phyloP scores from a whole-genome alignment of 2,888 invertebrate genomes.

The Colletes collaris region DNA sequence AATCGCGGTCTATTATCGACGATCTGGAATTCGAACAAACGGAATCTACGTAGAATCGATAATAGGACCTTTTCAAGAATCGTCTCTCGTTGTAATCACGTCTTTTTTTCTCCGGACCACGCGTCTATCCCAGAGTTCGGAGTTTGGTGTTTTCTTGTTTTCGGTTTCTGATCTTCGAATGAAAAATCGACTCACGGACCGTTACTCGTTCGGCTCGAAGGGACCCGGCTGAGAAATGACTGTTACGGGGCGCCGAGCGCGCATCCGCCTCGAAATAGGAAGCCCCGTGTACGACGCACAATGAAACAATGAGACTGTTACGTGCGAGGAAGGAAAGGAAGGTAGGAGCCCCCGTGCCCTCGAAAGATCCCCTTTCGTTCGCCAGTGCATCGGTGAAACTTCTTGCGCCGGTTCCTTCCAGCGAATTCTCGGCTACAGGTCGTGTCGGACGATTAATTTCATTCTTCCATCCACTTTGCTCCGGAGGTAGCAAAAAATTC shows the following conservation, averaged over 20 bases:
- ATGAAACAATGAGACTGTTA: constrained; percentile 65
- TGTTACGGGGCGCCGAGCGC: constrained; percentile 61
- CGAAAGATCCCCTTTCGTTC: constrained; percentile 41
- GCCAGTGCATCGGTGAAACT: constrained; percentile 11
- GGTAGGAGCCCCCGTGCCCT: constrained; percentile 36
- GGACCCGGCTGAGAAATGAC: constrained; percentile 45
- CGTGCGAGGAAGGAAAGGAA: constrained; percentile 51
- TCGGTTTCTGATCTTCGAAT: constrained; percentile 48
- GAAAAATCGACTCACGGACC: constrained; percentile 67
- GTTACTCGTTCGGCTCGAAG: constrained; percentile 64
- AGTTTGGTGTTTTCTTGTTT: constrained; percentile 3
- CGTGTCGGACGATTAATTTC: too few relatives aligned
- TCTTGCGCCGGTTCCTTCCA: not conserved
- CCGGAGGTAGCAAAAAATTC: too few relatives aligned
- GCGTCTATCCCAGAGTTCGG: too few relatives aligned
- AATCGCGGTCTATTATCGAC: too few relatives aligned
- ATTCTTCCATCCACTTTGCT: too few relatives aligned
- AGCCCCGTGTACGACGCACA: constrained; percentile 48
- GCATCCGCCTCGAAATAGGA: constrained; percentile 61
- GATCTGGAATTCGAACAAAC: too few relatives aligned
- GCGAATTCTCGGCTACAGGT: not conserved
- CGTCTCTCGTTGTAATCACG: too few relatives aligned
- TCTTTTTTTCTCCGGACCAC: too few relatives aligned
- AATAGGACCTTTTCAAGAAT: too few relatives aligned
- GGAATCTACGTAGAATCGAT: too few relatives aligned